Percentiles rank a stretch among this genome's conserved stretches.
phyloP scores from a whole-genome alignment of 1,140 invertebrate genomes.

The Metopolophium dirhodum region DNA sequence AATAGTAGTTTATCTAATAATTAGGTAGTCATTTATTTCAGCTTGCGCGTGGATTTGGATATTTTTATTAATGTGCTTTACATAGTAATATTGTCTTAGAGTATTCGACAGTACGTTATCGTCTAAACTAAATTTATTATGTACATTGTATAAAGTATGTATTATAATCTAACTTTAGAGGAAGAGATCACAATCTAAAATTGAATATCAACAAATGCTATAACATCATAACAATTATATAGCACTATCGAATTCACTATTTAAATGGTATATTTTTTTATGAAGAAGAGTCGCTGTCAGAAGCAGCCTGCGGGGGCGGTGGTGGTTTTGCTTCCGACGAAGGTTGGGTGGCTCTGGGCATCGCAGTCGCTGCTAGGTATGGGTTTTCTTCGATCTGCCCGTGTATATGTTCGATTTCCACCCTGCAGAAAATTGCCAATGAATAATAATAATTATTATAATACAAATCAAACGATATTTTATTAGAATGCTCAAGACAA shows the following conservation, averaged over 20 bases:
- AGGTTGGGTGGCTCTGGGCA: constrained; percentile 61
- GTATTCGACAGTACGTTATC: background rate
- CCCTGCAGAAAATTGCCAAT: constrained; percentile 66
- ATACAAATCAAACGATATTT: background rate
- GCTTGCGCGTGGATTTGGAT: background rate
- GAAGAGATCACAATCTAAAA: constrained; percentile 46
- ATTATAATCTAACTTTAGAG: background rate
- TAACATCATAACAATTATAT: background rate
- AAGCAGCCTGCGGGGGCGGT: background rate
- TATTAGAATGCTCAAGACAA: background rate
- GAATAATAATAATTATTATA: background rate
- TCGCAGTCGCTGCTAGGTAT: constrained; percentile 74
- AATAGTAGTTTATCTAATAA: background rate
- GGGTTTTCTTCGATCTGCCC: constrained; percentile 74
- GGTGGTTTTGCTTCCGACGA: constrained; percentile 58
- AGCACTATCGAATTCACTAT: background rate
- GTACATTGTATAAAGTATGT: background rate
- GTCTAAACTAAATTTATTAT: constrained; percentile 20
- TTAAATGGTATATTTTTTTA: background rate
- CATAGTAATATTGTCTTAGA: background rate
- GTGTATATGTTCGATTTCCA: constrained; percentile 84
- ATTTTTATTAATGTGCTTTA: background rate
- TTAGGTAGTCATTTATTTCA: background rate
- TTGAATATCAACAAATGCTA: background rate
- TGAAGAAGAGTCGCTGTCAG: constrained; percentile 38